phyloP scores from a whole-genome alignment of 2,888 invertebrate species.

The Adineta ricciae region DNA sequence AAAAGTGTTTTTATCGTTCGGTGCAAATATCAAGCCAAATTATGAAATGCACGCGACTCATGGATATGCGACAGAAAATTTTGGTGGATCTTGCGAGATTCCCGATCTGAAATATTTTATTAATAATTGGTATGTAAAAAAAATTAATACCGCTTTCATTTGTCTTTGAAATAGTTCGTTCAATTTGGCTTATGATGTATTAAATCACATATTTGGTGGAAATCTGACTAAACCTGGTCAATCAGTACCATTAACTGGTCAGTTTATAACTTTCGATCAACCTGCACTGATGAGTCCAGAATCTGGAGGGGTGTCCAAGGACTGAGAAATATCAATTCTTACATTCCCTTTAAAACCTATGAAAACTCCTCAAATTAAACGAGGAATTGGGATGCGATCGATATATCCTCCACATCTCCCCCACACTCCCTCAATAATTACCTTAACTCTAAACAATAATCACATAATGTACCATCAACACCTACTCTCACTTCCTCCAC shows the following conservation, averaged over 20 bases:
- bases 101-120: slow-evolving; percentile 20
- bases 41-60: background rate
- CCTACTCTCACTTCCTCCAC: too few relatives aligned
- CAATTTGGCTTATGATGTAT: slow-evolving; percentile 29
- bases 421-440: too few relatives aligned
- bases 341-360: too few relatives aligned
- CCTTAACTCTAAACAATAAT: too few relatives aligned
- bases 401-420: too few relatives aligned
- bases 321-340: too few relatives aligned
- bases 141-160: background rate
- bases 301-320: too few relatives aligned
- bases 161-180: slow-evolving; percentile 13
- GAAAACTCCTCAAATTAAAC: too few relatives aligned
- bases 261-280: background rate
- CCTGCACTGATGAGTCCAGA: background rate
- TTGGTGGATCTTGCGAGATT: slow-evolving; percentile 23
- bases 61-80: slow-evolving; percentile 23
- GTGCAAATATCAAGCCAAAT: background rate
- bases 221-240: slow-evolving; percentile 21
- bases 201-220: slow-evolving; percentile 23
- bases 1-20: slow-evolving; percentile 19
- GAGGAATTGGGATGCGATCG: too few relatives aligned
- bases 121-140: background rate
- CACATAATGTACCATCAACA: too few relatives aligned
- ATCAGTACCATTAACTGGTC: slow-evolving; percentile 6